phyloP scores from a whole-genome alignment of 2,797 vertebrate genomes.

The Crossoptilon crossoptilon region DNA sequence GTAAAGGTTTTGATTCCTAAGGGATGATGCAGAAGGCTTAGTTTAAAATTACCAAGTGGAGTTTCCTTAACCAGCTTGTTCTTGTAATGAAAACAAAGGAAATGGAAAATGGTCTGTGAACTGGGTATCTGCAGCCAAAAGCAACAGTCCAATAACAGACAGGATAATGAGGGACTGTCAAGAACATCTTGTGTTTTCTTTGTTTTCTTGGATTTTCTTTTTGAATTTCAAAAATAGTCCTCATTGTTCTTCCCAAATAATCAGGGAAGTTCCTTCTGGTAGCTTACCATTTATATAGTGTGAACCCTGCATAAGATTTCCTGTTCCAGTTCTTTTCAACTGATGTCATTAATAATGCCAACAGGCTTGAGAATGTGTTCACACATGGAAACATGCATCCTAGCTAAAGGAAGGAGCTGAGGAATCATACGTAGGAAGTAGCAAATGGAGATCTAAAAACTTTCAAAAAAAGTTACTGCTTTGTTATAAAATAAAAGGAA shows the following conservation, averaged over 20 bases:
- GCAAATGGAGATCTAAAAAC: not conserved
- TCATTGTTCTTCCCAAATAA: conserved; percentile 53
- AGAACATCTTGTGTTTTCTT: conserved; percentile 65
- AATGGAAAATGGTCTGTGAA: conserved; percentile 66
- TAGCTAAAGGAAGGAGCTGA: conserved; percentile 12
- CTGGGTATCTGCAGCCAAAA: conserved; percentile 70
- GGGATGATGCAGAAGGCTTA: conserved; percentile 27
- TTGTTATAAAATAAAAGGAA: not conserved
- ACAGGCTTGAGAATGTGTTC: not conserved
- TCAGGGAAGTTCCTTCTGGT: conserved; percentile 39
- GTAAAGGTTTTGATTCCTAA: conserved; percentile 46
- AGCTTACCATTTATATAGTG: conserved; percentile 32
- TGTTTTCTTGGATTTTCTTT: conserved; percentile 56
- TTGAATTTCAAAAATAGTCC: conserved; percentile 58
- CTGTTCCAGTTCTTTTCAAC: conserved; percentile 20
- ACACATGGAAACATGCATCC: not conserved
- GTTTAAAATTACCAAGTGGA: conserved; percentile 31
- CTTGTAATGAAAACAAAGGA: conserved; percentile 67
- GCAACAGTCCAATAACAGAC: conserved; percentile 49
- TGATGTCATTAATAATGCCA: conserved; percentile 11
- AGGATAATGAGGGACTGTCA: conserved; percentile 48
- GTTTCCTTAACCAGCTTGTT: conserved; percentile 61
- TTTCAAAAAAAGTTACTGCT: not conserved
- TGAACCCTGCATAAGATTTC: conserved; percentile 37
- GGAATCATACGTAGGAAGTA: not conserved